These are phyloP conservation scores for Lanius collurio DNA, from an alignment of 2,113 vertebrate species.

Conservation along the genomic window DNA sequence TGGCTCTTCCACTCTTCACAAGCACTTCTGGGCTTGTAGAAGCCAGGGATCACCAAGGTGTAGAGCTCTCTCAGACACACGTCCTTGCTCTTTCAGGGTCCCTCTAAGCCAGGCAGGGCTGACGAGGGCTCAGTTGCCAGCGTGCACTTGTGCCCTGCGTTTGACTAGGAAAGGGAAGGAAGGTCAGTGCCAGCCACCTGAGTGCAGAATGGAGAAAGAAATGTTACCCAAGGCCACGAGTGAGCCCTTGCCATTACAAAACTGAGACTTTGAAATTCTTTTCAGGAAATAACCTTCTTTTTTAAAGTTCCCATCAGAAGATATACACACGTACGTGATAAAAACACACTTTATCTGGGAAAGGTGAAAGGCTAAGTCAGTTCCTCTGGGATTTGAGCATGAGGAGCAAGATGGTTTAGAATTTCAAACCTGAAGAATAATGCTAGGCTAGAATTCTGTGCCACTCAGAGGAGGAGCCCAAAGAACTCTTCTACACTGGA, in stretches of 20 bases:
- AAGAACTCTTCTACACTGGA: neutral
- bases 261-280: neutral
- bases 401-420: neutral
- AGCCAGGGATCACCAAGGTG: rapidly evolving
- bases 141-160: rapidly evolving
- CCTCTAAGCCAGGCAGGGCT: neutral
- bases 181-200: neutral
- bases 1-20: neutral
- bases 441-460: neutral
- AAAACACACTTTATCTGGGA: neutral
- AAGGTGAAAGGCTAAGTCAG: neutral
- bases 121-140: neutral
- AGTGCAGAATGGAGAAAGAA: neutral
- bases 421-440: neutral
- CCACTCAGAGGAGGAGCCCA: neutral
- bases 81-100: neutral
- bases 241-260: neutral
- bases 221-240: neutral
- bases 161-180: neutral
- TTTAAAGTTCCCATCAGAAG: neutral
- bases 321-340: rapidly evolving
- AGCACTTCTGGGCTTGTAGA: neutral
- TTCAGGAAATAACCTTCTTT: neutral
- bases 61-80: neutral
- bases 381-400: neutral